These are phyloP conservation scores for Helicoverpa zea DNA, from an alignment of 1,140 invertebrate genomes.

Conservation along the genomic window DNA sequence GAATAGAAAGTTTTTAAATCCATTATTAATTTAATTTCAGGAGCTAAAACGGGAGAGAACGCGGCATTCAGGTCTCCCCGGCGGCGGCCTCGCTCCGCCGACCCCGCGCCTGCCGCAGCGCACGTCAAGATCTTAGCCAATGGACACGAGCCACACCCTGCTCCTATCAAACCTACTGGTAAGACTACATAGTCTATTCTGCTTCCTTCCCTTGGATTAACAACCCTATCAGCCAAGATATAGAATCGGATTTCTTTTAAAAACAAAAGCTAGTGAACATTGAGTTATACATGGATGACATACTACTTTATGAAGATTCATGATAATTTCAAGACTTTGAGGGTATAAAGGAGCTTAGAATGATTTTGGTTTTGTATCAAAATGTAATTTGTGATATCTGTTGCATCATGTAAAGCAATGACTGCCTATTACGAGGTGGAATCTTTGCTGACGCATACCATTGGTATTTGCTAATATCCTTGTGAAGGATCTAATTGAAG, in stretches of 20 bases:
- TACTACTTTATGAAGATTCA: background rate
- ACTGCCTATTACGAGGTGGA: background rate
- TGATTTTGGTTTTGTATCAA: no score
- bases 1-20: no score
- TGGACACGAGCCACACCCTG: conserved; percentile 72
- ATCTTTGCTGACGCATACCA: background rate
- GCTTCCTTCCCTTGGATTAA: no score
- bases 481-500: background rate
- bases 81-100: conserved; percentile 90
- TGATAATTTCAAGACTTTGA: no score
- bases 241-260: background rate
- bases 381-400: no score
- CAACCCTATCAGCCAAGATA: no score
- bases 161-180: conserved; percentile 83
- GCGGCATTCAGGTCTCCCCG: conserved; percentile 91
- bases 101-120: conserved; percentile 78
- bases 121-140: conserved; percentile 71
- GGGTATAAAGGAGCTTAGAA: no score
- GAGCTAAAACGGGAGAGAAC: conserved; percentile 67
- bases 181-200: conserved; percentile 6
- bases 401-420: no score
- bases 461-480: background rate
- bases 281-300: background rate
- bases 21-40: conserved; percentile 54
- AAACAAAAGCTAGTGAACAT: no score